phyloP scores from a whole-genome alignment of 2,888 invertebrate genomes.

The Lepidonotus clava region DNA sequence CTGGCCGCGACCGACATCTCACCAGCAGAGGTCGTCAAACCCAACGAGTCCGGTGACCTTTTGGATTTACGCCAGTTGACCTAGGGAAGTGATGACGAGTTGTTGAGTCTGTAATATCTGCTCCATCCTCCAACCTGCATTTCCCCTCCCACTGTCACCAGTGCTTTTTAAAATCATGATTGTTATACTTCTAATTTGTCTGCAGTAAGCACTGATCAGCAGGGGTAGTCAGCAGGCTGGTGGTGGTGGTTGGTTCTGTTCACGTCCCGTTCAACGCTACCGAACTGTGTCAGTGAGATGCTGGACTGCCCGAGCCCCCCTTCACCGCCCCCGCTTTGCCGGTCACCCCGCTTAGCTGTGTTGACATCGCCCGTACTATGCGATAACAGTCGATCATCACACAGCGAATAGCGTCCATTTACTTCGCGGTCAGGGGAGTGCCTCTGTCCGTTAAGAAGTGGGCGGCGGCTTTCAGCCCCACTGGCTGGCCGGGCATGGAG shows the following conservation, averaged over 20 bases:
- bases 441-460: neutral
- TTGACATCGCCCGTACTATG: conserved; percentile 47
- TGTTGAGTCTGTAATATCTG: no score
- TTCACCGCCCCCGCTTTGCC: neutral
- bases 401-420: conserved; percentile 87
- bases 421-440: neutral
- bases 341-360: neutral
- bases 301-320: conserved; percentile 5
- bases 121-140: no score
- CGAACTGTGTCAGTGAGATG: conserved; percentile 52
- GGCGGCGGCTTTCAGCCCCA: neutral
- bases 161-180: neutral
- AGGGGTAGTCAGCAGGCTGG: conserved; percentile 33
- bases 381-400: conserved; percentile 93
- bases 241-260: neutral
- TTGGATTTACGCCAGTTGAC: no score
- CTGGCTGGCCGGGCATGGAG: neutral
- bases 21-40: neutral
- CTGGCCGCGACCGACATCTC: neutral
- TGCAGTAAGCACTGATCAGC: conserved; percentile 48
- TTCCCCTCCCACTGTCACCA: no score
- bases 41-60: neutral
- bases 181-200: neutral
- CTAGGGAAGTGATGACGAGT: no score
- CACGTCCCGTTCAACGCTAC: conserved; percentile 22